Conservation (phyloP, 2,888 invertebrate genomes). For the Diaphora mendica region DNA sequence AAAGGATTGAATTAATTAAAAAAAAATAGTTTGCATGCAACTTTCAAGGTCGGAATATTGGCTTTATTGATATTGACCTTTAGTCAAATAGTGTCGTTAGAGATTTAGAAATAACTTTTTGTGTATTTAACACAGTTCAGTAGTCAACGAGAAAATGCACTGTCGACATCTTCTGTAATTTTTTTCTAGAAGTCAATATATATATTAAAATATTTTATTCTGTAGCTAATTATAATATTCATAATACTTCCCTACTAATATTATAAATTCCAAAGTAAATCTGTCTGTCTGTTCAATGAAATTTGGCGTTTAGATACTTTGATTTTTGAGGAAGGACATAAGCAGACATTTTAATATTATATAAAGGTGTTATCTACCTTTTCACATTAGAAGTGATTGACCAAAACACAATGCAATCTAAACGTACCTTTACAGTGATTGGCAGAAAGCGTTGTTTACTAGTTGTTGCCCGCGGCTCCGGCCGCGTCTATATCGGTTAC, state of each 20-base stretch:
- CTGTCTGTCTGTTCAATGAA: no score
- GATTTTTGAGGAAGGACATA: no score
- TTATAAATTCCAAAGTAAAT: no score
- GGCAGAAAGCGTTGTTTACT: no score
- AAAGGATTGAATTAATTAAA: not conserved
- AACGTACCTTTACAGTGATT: constrained; percentile 41
- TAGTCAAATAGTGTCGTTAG: not conserved
- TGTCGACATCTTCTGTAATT: not conserved
- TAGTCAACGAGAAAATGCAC: not conserved
- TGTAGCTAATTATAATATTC: no score
- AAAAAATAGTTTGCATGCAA: not conserved
- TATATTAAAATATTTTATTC: not conserved
- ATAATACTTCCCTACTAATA: no score
- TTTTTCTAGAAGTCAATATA: not conserved
- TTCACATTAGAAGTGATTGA: not conserved
- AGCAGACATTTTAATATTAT: no score
- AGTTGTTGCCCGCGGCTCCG: no score
- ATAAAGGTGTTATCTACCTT: no score
- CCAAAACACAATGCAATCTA: not conserved
- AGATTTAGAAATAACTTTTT: not conserved
- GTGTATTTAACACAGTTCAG: not conserved
- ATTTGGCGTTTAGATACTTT: no score
- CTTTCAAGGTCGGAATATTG: not conserved
- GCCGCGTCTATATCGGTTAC: no score
- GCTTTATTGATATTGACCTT: not conserved